Conservation (phyloP, 2,113 vertebrate species). For the Elanus axillaris region DNA sequence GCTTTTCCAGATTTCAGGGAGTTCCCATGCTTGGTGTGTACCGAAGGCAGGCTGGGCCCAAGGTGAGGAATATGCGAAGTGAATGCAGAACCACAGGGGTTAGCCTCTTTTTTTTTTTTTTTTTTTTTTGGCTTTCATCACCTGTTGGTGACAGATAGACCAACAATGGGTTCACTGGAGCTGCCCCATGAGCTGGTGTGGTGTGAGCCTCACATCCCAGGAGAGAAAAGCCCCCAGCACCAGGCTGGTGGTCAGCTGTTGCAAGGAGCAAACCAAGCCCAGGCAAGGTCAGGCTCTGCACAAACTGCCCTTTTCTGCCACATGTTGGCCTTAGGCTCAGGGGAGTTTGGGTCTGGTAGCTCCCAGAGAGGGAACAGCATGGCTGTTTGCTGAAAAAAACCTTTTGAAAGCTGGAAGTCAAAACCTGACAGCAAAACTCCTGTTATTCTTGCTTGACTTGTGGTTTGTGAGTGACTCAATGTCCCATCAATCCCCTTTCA, state of each 20-base stretch:
- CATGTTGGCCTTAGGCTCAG: not conserved
- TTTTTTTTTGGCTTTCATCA: not conserved
- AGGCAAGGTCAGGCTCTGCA: not conserved
- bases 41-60: not conserved
- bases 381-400: not conserved
- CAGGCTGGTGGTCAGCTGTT: not conserved
- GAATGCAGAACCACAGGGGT: not conserved
- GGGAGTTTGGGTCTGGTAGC: not conserved
- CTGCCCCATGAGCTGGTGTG: not conserved
- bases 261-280: not conserved
- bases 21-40: not conserved
- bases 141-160: not conserved
- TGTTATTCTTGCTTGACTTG: not conserved
- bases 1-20: not conserved
- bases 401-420: not conserved
- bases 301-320: not conserved
- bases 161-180: not conserved
- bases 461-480: not conserved
- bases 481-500: not conserved
- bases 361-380: accelerated
- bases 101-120: too few species aligned
- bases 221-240: not conserved
- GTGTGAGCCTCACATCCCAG: not conserved
- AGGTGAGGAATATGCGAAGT: not conserved
- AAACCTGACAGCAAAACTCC: not conserved